Conservation (phyloP, 2,797 vertebrate genomes). For the Fistularia commersonii region DNA sequence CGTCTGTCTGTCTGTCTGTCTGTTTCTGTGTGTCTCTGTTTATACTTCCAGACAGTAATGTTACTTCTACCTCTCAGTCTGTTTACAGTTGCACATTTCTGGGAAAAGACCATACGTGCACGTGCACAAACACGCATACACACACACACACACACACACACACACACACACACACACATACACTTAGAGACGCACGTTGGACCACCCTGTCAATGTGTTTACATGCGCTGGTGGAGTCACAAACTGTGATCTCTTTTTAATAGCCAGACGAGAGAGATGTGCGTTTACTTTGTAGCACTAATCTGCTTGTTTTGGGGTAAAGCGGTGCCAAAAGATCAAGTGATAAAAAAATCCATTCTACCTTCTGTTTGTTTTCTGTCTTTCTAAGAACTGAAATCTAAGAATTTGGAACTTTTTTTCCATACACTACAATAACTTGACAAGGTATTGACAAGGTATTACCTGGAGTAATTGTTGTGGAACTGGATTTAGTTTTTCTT, state of each 20-base stretch:
- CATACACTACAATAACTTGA: too few species aligned
- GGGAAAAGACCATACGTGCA: slow-evolving; percentile 41
- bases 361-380: slow-evolving; percentile 42
- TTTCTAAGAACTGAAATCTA: too few species aligned
- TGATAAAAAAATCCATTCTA: slow-evolving; percentile 61
- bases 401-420: slow-evolving; percentile 39
- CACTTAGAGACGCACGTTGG: slow-evolving; percentile 43
- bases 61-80: slow-evolving; percentile 60
- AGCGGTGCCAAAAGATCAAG: slow-evolving; percentile 48
- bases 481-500: too few species aligned
- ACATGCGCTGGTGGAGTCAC: slow-evolving; percentile 63
- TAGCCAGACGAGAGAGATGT: slow-evolving; percentile 56
- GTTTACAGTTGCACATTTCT: slow-evolving; percentile 70
- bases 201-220: slow-evolving; percentile 74
- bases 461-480: not conserved
- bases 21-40: slow-evolving; percentile 51
- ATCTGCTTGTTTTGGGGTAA: slow-evolving; percentile 51
- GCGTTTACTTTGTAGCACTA: slow-evolving; percentile 55
- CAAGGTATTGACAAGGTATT: too few species aligned
- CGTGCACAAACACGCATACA: not conserved
- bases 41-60: slow-evolving; percentile 57
- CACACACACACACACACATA: slow-evolving; percentile 17
- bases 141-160: slow-evolving; percentile 19
- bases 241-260: slow-evolving; percentile 71
- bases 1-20: slow-evolving; percentile 25